These are phyloP conservation scores for Cryptus viduatorius DNA, from an alignment of 2,888 invertebrate species.

Conservation along the genomic window DNA sequence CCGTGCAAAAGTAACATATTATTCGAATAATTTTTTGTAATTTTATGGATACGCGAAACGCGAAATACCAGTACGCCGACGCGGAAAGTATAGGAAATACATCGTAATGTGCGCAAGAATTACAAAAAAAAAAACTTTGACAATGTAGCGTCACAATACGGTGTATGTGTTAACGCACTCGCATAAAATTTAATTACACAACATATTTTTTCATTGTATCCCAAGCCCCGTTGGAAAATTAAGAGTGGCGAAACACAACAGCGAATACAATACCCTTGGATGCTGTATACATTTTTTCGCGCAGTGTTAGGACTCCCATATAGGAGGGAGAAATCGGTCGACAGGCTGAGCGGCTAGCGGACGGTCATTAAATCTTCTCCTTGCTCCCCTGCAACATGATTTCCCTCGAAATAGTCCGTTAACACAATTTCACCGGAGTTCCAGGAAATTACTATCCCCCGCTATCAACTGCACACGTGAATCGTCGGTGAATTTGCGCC, in stretches of 20 bases:
- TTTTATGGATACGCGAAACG: too few species aligned
- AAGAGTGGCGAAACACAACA: slow-evolving; percentile 1
- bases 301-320: neutral
- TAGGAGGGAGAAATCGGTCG: slow-evolving; percentile 22
- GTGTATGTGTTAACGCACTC: too few species aligned
- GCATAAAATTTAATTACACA: slow-evolving; percentile 32
- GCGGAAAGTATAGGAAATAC: too few species aligned
- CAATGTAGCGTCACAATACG: too few species aligned
- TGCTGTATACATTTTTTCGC: neutral
- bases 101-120: too few species aligned
- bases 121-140: too few species aligned
- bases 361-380: slow-evolving; percentile 36
- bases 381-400: slow-evolving; percentile 31
- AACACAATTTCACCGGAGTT: slow-evolving; percentile 40
- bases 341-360: neutral
- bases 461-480: slow-evolving; percentile 27
- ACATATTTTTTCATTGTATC: slow-evolving; percentile 23
- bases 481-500: slow-evolving; percentile 17
- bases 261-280: neutral
- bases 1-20: too few species aligned
- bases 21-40: too few species aligned
- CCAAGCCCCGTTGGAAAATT: neutral
- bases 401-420: slow-evolving; percentile 44
- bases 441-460: slow-evolving; percentile 45
- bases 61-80: too few species aligned